Evolutionary conservation across 37 sponge, comb jelly and placozoan genomes (phyloP), one percentile per base, ranked within the genome.

Genomic region (Aphrocallistes beatrix): DNA sequence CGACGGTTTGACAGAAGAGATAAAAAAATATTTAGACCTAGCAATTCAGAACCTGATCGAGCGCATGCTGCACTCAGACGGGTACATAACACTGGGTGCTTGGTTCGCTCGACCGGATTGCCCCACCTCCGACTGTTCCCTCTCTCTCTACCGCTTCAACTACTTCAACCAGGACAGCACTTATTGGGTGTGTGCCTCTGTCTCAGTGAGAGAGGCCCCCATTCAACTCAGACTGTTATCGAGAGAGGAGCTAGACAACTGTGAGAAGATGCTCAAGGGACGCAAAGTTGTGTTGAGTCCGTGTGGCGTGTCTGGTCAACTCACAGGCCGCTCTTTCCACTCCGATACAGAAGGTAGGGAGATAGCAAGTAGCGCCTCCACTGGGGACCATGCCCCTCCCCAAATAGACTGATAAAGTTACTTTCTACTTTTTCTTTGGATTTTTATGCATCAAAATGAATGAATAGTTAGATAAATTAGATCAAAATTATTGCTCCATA

Each of bases 131-230:
- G 32, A 60, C 75, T 19, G 32, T 19, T 6, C 3, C 6, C n/a
- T 32, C 75, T n/a, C n/a, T n/a, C 25, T 60, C 10, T 60, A 60
- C 75, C 10, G 75, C 10, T 30, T 60, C 17, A 60, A 60, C 34
- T 60, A 60, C 75, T 60, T 60, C 21, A 60, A 60, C 34, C 75
- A 60, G 75, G 75, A 60, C 28, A 60, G 75, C 34, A 60, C 28
- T 28, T 47, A 47, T 47, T 60, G 75, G 8, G 75, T 60, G 75
- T 60, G 75, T 60, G 75, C 75, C 3, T 3, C 75, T 13, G 75
- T 60, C 6, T 60, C 75, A 19, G 75, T 60, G n/a, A 60, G 10
- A 30, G 75, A 60, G 21, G 17, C n/a, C 6, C n/a, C 17, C 25
- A 6, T 28, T 60, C 3, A 30, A 25, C n/a, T 60, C 28, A 60